Conservation (phyloP, 2,797 vertebrate species). For the Zenarchopterus dispar region DNA sequence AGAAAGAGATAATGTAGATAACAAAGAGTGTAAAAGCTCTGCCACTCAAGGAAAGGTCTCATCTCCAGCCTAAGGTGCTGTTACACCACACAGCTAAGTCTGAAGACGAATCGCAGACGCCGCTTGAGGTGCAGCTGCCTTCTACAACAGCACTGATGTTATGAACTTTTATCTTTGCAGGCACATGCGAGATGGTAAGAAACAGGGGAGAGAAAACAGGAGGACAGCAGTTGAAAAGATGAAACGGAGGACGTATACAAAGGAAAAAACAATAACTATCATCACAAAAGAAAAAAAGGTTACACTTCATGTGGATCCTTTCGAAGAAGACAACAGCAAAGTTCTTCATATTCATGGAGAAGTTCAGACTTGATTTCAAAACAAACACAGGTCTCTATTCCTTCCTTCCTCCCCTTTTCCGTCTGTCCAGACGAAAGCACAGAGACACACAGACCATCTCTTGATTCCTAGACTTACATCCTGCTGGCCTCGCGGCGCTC, state of each 20-base stretch:
- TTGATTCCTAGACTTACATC: slow-evolving; percentile 61
- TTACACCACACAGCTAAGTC: slow-evolving; percentile 57
- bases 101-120: slow-evolving; percentile 70
- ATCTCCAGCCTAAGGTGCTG: slow-evolving; percentile 72
- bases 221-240: slow-evolving; percentile 35
- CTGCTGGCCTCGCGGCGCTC: slow-evolving; percentile 50
- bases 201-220: slow-evolving; percentile 14
- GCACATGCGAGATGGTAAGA: slow-evolving; percentile 29
- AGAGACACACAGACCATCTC: slow-evolving; percentile 61
- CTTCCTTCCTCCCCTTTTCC: slow-evolving; percentile 59
- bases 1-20: slow-evolving; percentile 61
- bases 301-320: slow-evolving; percentile 42
- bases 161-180: slow-evolving; percentile 44
- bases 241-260: slow-evolving; percentile 17
- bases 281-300: slow-evolving; percentile 47
- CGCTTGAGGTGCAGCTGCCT: slow-evolving; percentile 65
- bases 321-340: slow-evolving; percentile 46
- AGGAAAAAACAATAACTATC: slow-evolving; percentile 38
- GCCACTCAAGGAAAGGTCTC: slow-evolving; percentile 68
- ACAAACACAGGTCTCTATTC: slow-evolving; percentile 64
- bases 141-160: slow-evolving; percentile 52
- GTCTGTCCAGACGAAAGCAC: slow-evolving; percentile 58
- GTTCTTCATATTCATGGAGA: slow-evolving; percentile 61
- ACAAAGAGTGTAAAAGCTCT: slow-evolving; percentile 68
- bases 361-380: slow-evolving; percentile 63